Base-by-base conservation (phyloP, 1,140 invertebrate genomes). In the Octopus sinensis region DNA sequence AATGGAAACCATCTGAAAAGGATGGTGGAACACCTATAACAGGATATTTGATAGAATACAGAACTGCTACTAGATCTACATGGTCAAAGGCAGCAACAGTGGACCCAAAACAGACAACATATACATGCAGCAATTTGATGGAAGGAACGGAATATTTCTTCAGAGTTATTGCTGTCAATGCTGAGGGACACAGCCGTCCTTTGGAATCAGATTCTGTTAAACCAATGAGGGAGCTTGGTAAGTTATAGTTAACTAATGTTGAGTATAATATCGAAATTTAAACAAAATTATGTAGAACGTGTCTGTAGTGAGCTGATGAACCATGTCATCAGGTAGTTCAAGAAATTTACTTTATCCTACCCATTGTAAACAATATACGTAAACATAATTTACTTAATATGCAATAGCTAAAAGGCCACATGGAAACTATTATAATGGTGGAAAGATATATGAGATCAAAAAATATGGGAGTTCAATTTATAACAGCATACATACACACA, bases 131-230 rank as follows among this genome's bases (percentile, higher is more conserved):
- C 86, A 95, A 96, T 85, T 91, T 99, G 12, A 94, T 84, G 30
- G 87, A 85, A 90, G 94, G 10, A 93, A 95, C 82, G 94, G 96
- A 51, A 94, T 99, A 99, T 88, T 96, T 98, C 90, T 99, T 99
- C 93, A 93, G 97, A 82, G 95, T 99, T 0, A 89, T 91, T 76
- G 98, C 98, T 75, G 87, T 86, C 73, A 99, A 99, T 90, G 96
- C 96, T 6, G 96, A 97, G 77, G 98, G 89, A 54, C 79, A 81
- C 52, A 88, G 88, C 81, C 84, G 86, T 84, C 95, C 96, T 54
- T 97, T 96, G 82, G 96, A 98, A 79, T 93, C 95, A 12, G 97
- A 97, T 0, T 93, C 94, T 77, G 92, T 94, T 23, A 94, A 80
- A 76, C 84, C 86, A 77, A 77, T 52, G 76, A 77, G 17, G 52